Base-by-base conservation (phyloP, 2,797 vertebrate genomes). In the Tauraco hartlaubi region DNA sequence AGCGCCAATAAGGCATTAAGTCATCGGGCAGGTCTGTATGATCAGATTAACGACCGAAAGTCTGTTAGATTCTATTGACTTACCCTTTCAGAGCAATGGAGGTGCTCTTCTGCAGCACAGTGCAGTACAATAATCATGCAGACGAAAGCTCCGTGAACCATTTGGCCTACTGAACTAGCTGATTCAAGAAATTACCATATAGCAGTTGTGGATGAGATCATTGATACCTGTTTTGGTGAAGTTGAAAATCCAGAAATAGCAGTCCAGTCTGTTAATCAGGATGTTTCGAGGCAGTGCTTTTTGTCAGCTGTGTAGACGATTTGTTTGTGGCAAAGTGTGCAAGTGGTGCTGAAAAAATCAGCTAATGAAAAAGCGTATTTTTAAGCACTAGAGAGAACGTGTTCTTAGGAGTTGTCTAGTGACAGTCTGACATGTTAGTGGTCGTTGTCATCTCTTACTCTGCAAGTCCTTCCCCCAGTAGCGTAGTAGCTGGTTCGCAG, bases 11-110 rank as follows among this genome's bases (percentile, higher is more conserved):
- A 55, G 31, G 13, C 11, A 2, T 18, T 15, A 5, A 13, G 14
- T 25, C 35, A 33, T 9, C 1, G 2, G 22, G 6, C 0, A 0
- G 48, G 48, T n/a, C 29, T 33, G 6, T 59, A 21, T 86, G 12
- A 51, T 67, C 49, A 4, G 11, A 55, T 93, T 51, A 51, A 18
- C 4, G 54, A 18, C 4, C 26, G n/a, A 19, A 29, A 63, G 33
- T 1, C 3, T 63, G 19, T 43, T 44, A 58, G 66, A 15, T 52
- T 68, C 41, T 13, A 48, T 44, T 17, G 26, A 17, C 51, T 83
- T 15, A 7, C 25, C 62, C 33, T 54, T 72, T 20, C 46, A 35
- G 21, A 85, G 66, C 41, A 33, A 18, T 10, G 10, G 17, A 62
- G 67, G 43, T 79, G n/a, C 68, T 79, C 46, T 13, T 26, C 29